Conservation (phyloP, 2,113 vertebrate species). For the Salvelinus fontinalis region DNA sequence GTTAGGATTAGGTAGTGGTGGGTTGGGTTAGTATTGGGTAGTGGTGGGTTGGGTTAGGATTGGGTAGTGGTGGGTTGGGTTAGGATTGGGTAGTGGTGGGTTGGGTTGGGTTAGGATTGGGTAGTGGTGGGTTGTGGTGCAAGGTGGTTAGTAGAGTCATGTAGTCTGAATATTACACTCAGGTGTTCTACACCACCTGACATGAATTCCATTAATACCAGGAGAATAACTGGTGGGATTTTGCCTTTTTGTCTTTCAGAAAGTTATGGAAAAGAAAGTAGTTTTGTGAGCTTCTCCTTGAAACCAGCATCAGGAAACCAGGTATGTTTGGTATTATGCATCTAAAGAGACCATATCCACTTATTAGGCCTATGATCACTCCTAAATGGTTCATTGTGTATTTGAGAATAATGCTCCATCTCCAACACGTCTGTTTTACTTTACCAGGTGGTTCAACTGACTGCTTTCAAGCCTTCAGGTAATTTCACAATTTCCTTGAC, state of each 20-base stretch:
- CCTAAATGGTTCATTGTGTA: background rate
- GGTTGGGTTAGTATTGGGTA: too few species aligned
- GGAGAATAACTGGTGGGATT: background rate
- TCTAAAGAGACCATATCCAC: background rate
- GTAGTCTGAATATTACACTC: too few species aligned
- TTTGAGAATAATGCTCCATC: background rate
- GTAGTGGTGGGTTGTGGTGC: slow-evolving; percentile 1
- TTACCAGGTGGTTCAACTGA: slow-evolving; percentile 85
- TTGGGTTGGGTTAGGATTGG: background rate
- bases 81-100: background rate
- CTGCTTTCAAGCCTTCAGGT: slow-evolving; percentile 88
- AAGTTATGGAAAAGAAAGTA: slow-evolving; percentile 69
- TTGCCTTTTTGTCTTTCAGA: slow-evolving; percentile 61
- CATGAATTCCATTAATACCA: background rate
- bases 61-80: background rate
- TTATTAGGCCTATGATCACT: background rate
- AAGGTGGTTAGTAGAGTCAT: background rate
- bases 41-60: background rate
- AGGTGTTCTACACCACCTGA: too few species aligned
- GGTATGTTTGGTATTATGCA: slow-evolving; percentile 46
- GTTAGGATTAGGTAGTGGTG: too few species aligned
- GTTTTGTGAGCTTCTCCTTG: slow-evolving; percentile 68
- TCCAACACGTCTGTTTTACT: background rate
- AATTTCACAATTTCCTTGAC: slow-evolving; percentile 22
- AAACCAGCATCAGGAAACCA: slow-evolving; percentile 67